Base-by-base conservation (phyloP, 2,797 vertebrate genomes). In the Aselliscus stoliczkanus region DNA sequence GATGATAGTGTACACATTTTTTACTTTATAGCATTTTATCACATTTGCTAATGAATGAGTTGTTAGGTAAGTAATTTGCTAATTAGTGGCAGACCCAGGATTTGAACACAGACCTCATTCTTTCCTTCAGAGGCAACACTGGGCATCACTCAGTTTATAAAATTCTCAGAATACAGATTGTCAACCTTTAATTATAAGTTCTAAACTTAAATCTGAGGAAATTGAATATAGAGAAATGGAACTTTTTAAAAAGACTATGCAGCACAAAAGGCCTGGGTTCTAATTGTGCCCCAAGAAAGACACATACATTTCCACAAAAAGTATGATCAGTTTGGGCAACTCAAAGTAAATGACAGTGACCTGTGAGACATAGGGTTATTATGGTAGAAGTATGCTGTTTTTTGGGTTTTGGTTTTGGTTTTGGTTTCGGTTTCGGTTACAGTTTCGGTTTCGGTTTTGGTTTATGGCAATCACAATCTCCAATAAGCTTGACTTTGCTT, bases 141-240 rank as follows among this genome's bases (percentile, higher is more conserved):
- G 27, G n/a, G 2, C 44, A 93, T 44, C 42, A 50, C 14, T 69
- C 6, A 4, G n/a, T 34, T 82, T 82, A 65, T 88, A 84, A 82
- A 88, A 44, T 54, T 91, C 67, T 88, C 44, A 75, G 64, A 90
- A 82, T 50, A 72, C 64, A 86, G 25, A 86, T 65, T 95, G 29
- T 72, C 42, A 65, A 67, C 23, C 47, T 69, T 87, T 94, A 90
- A 88, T 83, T 76, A 58, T 50, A 44, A 58, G 3, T 93, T 91
- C 27, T 44, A 83, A 77, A 82, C 17, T 87, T 67, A 92, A 90
- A 92, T 92, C 37, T 81, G 39, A 93, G 21, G 18, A 86, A 23
- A 89, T 2, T 81, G 37, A 75, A 73, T 42, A 84, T 17, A 90
- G 65, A 90, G 21, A 89, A 92, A 64, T 50, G 25, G 13, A 94